These are phyloP conservation scores for Azemiops feae DNA, from an alignment of 2,113 vertebrate species.

Conservation along the genomic window DNA sequence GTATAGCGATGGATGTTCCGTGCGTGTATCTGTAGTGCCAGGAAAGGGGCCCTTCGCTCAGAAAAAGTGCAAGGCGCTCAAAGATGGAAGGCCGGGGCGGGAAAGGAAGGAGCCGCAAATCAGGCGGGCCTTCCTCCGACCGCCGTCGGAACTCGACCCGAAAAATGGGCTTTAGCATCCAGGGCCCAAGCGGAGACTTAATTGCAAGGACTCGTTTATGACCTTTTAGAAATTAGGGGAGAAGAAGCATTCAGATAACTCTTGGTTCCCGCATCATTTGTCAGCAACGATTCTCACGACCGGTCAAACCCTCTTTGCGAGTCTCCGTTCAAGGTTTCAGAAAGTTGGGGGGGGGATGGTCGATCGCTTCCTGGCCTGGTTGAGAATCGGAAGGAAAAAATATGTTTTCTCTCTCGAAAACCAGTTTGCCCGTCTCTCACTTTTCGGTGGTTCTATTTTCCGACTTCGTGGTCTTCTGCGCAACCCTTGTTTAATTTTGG, in stretches of 20 bases:
- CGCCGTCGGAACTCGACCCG: neutral
- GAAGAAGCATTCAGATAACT: neutral
- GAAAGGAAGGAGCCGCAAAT: neutral
- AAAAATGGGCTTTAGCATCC: neutral
- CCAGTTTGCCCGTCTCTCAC: neutral
- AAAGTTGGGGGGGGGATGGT: neutral
- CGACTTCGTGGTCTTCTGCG: neutral
- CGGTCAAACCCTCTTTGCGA: neutral
- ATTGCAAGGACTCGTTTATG: neutral
- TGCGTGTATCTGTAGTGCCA: neutral
- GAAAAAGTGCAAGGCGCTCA: neutral
- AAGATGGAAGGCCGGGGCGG: neutral
- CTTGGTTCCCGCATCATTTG: neutral
- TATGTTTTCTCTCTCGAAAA: neutral
- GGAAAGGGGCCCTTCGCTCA: too few relatives aligned
- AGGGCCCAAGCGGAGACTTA: neutral
- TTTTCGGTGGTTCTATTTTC: neutral
- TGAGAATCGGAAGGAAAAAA: neutral
- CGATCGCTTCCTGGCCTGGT: neutral
- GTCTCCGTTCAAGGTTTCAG: neutral
- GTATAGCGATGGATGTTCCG: neutral
- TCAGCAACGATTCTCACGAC: neutral
- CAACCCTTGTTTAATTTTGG: neutral
- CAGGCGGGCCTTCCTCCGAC: neutral
- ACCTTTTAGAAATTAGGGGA: neutral